Percentiles rank a stretch among this genome's conserved stretches.
phyloP scores from a whole-genome alignment of 2,797 vertebrate species.

The Sebastiscus albofasciatus region DNA sequence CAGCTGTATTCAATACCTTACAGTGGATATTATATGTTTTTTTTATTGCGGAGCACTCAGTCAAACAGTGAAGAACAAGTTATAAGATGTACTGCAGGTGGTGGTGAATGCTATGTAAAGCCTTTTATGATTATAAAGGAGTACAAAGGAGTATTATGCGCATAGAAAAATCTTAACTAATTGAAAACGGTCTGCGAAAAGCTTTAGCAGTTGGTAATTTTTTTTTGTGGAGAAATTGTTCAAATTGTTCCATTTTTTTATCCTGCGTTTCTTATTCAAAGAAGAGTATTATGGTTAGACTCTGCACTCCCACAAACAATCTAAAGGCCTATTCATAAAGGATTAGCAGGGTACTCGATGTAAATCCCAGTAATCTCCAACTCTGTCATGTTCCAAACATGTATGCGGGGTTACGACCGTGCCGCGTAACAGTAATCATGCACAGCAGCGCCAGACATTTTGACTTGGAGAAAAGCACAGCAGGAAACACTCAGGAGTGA shows the following conservation, averaged over 20 bases:
- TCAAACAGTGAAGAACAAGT: background rate
- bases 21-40: background rate
- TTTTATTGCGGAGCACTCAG: background rate
- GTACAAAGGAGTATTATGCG: background rate
- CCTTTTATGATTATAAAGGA: background rate
- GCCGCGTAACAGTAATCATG: background rate
- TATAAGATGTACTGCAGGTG: background rate
- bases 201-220: background rate
- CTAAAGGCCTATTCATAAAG: slow-evolving; percentile 1
- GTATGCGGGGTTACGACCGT: background rate
- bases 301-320: slow-evolving; percentile 20
- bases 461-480: background rate
- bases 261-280: background rate
- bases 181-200: background rate
- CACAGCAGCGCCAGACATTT: background rate
- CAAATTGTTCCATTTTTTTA: background rate
- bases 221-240: no score
- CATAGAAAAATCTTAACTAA: background rate
- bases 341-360: slow-evolving; percentile 13
- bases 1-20: background rate
- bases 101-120: background rate
- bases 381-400: background rate
- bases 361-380: slow-evolving; percentile 34
- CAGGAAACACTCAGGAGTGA: background rate
- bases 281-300: background rate